Evolutionary conservation across 2,888 invertebrate genomes (phyloP), one percentile per base, ranked within the genome.

Genomic region (Dinocampus coccinellae): DNA sequence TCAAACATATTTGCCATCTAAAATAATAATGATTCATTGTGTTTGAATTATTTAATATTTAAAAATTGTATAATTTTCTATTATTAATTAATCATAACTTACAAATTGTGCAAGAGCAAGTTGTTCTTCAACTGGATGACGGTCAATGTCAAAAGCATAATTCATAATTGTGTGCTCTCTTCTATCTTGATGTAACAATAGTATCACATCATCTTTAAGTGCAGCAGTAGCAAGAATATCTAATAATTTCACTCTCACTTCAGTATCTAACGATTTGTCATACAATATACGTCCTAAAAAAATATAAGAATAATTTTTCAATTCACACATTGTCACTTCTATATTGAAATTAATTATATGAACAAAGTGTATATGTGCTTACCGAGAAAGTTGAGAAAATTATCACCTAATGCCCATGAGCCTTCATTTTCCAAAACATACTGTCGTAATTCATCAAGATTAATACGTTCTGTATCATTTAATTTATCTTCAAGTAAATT

Each of bases 1-100:
- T 95, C 95, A 88, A 97, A 97, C 88, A 97, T 91, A 88, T 97
- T 97, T 87, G 95, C 95, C 88, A 96, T 91, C 95, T 97, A 87
- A 20, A 79, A 84, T 67, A 16, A 61, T 26, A 60, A 20, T 13
- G n/a, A 10, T n/a, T 39, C 10, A 68, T 1, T 58, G 20, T 33
- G 13, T 3, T 33, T 2, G 1, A 26, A n/a, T 29, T 16, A 13
- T 22, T 10, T 3, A 47, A 16, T 47, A 22, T 7, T 16, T 3
- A 11, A 42, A 61, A 53, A 29, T 64, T 58, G n/a, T 34, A 24
- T 24, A 9, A 6, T 20, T 67, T 63, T 70, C 16, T 20, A 10
- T 52, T 9, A 26, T 7, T 62, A 34, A 60, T 11, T 9, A 33
- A 61, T 11, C 20, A n/a, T 26, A 53, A 88, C 93, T 90, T 88